Base-by-base conservation (phyloP, 2,113 vertebrate species). In the Lamprologus ornatipinnis region DNA sequence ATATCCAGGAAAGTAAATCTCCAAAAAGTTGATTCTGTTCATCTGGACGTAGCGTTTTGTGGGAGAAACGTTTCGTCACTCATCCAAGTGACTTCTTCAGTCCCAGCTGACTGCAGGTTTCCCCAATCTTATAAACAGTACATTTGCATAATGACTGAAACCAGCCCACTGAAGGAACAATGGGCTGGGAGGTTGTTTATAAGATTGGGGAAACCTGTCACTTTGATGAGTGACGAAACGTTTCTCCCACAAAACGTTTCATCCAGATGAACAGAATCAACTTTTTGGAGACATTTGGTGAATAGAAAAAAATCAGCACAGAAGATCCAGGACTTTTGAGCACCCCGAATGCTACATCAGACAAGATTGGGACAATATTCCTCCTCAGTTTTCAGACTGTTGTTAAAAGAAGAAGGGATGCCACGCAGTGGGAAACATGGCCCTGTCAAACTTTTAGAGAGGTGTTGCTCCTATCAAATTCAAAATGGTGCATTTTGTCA, bases 401-500 rank as follows among this genome's bases (percentile, higher is more conserved):
- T 33, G 5, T 35, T 63, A 63, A 63, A 63, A 63, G 15, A 63
- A 63, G 28, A 63, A 63, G 0, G 58, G 58, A 63, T 63, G 28
- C 15, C 15, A 63, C 4, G 6, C 15, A 63, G 31, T 11, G 9
- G 57, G 23, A 57, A 60, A 60, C 28, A 1, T 31, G 57, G 57
- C 28, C 28, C 5, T 33, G 57, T 33, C 57, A 33, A 60, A 60
- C 57, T 0, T 60, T 60, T 19, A 33, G 57, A 33, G 14, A 19
- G 2, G 57, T 60, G 9, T 19, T 60, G 28, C 15, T 60, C 9
- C 57, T 15, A 60, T 60, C 57, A 33, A 60, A 19, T 33, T 60
- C 28, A 60, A 60, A 60, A 60, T 33, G 57, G 57, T 60, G 57
- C 57, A 60, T 31, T 60, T 60, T 60, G 57, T 60, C 58, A 63